Percentiles rank a stretch among this genome's conserved stretches.
Conservation (phyloP, 1,140 invertebrate species). For the Drosophila baimaii region DNA sequence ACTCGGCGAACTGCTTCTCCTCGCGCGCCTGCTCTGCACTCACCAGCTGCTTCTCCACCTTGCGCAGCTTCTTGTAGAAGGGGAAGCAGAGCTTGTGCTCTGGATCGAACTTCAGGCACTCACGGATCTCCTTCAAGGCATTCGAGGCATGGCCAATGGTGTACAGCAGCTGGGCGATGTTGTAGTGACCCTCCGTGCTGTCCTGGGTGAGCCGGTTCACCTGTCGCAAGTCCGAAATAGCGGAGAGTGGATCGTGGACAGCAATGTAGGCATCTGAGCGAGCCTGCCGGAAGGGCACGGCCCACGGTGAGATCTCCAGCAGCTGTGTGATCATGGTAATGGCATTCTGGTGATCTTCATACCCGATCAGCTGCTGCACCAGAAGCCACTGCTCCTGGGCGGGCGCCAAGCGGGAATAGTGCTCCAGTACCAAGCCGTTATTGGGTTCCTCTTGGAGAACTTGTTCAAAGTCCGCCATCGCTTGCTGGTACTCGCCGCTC, state of each 20-base stretch:
- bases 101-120: conserved; percentile 98
- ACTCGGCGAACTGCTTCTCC: conserved; percentile 89
- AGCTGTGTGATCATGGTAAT: conserved; percentile 89
- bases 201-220: conserved; percentile 96
- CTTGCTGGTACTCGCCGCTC: conserved; percentile 92
- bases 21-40: conserved; percentile 90
- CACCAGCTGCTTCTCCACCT: conserved; percentile 94
- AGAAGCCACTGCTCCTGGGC: conserved; percentile 88
- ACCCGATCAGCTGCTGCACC: conserved; percentile 88
- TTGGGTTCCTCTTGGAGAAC: conserved; percentile 89
- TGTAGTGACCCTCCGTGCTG: conserved; percentile 94
- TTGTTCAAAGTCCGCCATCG: conserved; percentile 92
- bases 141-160: conserved; percentile 95
- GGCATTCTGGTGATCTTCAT: conserved; percentile 89
- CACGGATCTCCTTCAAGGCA: conserved; percentile 95
- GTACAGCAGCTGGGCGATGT: conserved; percentile 94
- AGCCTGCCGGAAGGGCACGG: conserved; percentile 91
- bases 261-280: conserved; percentile 93
- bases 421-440: conserved; percentile 90
- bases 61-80: conserved; percentile 99
- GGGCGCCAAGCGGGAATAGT: conserved; percentile 88
- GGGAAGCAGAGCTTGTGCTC: conserved; percentile 98
- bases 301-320: conserved; percentile 96
- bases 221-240: conserved; percentile 95
- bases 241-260: conserved; percentile 92